Conservation (phyloP, 2,797 vertebrate species). For the Jordanella pulchra region DNA sequence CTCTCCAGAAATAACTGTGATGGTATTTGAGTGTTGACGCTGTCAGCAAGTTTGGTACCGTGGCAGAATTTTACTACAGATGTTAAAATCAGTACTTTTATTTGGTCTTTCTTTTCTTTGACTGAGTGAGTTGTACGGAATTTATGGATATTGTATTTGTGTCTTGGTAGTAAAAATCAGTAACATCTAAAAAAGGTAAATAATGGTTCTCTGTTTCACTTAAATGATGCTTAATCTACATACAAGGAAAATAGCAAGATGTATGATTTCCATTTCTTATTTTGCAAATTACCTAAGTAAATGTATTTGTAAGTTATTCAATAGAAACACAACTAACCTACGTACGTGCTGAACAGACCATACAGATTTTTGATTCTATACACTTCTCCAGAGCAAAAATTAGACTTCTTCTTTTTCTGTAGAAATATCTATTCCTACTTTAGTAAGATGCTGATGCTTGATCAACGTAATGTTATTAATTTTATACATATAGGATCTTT, state of each 20-base stretch:
- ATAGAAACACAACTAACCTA: too few species aligned
- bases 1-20: constrained; percentile 13
- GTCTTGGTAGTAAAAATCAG: neutral
- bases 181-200: constrained; percentile 20
- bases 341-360: too few species aligned
- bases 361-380: too few species aligned
- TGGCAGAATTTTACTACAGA: neutral
- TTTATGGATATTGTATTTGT: neutral
- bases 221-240: neutral
- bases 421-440: too few species aligned
- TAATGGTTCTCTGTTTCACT: neutral
- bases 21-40: constrained; percentile 27
- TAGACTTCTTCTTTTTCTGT: too few species aligned
- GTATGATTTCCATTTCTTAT: neutral
- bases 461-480: too few species aligned
- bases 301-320: too few species aligned
- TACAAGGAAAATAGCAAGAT: neutral
- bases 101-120: neutral
- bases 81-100: neutral
- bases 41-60: constrained; percentile 10
- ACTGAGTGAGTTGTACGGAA: neutral
- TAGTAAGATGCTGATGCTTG: too few species aligned
- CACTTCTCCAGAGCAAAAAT: too few species aligned
- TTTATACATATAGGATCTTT: too few species aligned
- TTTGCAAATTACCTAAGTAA: neutral